Evolutionary conservation across 37 sponge, comb jelly and placozoan genomes (phyloP), one percentile per base, ranked within the genome.

Genomic region (Diacarnus erythraeanus): DNA sequence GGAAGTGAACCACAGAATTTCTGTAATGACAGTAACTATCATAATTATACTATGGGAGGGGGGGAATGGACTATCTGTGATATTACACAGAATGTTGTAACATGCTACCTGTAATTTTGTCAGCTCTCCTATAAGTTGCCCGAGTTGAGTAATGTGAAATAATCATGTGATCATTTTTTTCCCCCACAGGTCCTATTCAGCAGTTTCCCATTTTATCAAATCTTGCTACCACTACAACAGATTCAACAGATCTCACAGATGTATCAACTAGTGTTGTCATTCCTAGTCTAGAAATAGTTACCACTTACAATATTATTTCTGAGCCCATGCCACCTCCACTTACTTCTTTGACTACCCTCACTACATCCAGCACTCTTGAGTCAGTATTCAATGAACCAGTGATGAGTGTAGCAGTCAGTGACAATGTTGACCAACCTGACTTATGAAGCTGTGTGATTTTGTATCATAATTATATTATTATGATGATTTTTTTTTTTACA

Each of bases 371-470:
- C 41, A 80, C 85, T 5, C 84, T 87, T 57, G 93, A 92, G 54
- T 80, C 88, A 0, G 89, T 87, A 56, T 80, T 92, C 38, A 84
- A 82, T 42, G 93, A 92, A 69, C 89, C 93, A 42, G 73, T 92
- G 18, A 78, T 68, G 69, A 84, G 72, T 63, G 78, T 81, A 20
- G 89, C 85, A 1, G 79, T 77, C 15, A 64, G 76, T 23, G 83
- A 82, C 34, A 38, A 64, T 4, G 30, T 64, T 34, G 81, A 75
- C 33, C 54, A 30, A n/a, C 40, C 69, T 23, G 58, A 68, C 69
- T 38, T 38, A 68, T 68, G 39, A 68, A 3, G n/a, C n/a, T 64
- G 65, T 64, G 34, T 3, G 3, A 68, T 26, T 26, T 60, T 60
- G 27, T 25, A 60, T 25, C 23, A 60, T 26, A 15, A 15, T 47